These are phyloP conservation scores for Euzophera pinguis DNA, from an alignment of 2,888 invertebrate genomes.

Conservation along the genomic window DNA sequence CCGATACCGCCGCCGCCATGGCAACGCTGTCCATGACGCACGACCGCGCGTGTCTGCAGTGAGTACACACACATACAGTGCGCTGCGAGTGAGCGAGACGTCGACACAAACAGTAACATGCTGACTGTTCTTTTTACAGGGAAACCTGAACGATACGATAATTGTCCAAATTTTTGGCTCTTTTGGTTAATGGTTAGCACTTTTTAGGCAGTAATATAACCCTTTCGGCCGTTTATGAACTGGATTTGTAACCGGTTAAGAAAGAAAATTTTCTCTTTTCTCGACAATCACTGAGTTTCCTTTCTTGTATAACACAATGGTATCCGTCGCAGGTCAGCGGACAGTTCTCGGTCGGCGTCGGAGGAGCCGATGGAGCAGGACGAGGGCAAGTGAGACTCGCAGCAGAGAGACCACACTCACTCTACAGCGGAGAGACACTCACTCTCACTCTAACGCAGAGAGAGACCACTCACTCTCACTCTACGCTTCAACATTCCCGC, in stretches of 20 bases:
- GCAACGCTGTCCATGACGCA: slow-evolving; percentile 89
- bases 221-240: no score
- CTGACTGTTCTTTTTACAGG: no score
- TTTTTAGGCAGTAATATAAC: no score
- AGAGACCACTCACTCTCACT: slow-evolving; percentile 8
- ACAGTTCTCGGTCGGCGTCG: slow-evolving; percentile 84
- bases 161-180: no score
- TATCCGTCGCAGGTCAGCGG: slow-evolving; percentile 69
- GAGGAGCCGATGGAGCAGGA: slow-evolving; percentile 93
- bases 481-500: slow-evolving; percentile 15
- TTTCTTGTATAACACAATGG: no score
- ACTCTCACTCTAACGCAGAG: slow-evolving; percentile 1
- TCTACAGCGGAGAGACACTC: no score
- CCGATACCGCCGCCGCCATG: slow-evolving; percentile 84
- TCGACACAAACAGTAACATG: no score
- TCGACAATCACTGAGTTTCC: no score
- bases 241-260: no score
- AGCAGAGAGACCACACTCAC: slow-evolving; percentile 5
- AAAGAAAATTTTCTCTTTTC: no score
- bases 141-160: no score
- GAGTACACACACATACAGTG: slow-evolving; percentile 36
- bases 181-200: no score
- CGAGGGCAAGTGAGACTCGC: slow-evolving; percentile 84
- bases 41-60: not conserved
- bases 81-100: slow-evolving; percentile 97